Base-by-base conservation (phyloP, 2,113 vertebrate genomes). In the Oxyura jamaicensis region DNA sequence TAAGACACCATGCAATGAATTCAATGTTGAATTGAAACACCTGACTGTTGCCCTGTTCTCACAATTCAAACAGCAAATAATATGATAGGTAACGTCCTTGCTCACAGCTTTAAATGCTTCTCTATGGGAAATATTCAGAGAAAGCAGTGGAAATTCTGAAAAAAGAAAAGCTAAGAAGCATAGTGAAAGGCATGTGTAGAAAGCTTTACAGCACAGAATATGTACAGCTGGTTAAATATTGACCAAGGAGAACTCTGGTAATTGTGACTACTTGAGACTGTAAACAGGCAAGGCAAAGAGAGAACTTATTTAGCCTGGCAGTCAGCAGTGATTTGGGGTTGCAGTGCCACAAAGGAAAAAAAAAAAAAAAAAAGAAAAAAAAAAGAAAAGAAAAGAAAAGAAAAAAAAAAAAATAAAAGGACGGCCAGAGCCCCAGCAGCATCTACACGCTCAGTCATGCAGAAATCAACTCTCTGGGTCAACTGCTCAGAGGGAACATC, bases 401-500 rank as follows among this genome's bases (percentile, higher is more conserved):
- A 48, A 39, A 39, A 39, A 39, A 39, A 39, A 39, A 42, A 42
- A 16, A 42, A 39, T 10, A 31, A 18, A 13, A 42, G 8, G 11
- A 3, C 41, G 75, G 72, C 79, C 72, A 75, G 83, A 86, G 35
- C 29, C 66, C 60, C 80, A 3, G 14, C 86, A 78, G 76, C 0
- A 10, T 29, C 56, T 62, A 50, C 33, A 33, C 0, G 2, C 62
- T 94, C 92, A 89, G 76, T 89, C 89, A 80, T 0, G 29, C 91
- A 95, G 93, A 95, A 95, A 60, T 58, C 1, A 7, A 65, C 55
- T 77, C 81, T 58, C 68, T 58, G 88, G 90, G 76, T 94, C 95
- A 86, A 52, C 42, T 0, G 8, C 74, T 62, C 2, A 0, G 62
- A 93, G 80, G 71, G 65, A 67, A 65, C 59, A 25, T 60, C 41